Evolutionary conservation across 2,888 invertebrate species (phyloP), one percentile per base, ranked within the genome.

Genomic region (Teinopalpus imperialis): DNA sequence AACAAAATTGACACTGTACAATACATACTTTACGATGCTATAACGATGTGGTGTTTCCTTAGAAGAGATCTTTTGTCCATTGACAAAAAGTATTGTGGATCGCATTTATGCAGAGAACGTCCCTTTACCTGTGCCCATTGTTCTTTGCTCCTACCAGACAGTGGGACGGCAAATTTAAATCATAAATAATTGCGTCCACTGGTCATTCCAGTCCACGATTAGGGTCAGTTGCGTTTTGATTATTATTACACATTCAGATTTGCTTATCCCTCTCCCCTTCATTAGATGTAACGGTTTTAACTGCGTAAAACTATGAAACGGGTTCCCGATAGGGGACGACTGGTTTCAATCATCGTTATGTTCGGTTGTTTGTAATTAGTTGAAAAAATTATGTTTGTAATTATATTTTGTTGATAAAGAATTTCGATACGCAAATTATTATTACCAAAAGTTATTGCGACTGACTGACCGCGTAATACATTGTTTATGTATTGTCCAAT

Each of bases 251-350:
- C 57, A 56, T 68, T 68, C 61, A 71, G 75, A 78, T 80, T 83
- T 77, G 76, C 72, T 81, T 79, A 79, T 74, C 78, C 77, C 77
- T 74, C 83, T 80, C 85, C 87, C 86, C 78, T 80, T 88, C 87
- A 88, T 88, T 87, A 88, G 85, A 77, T 80, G 82, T 87, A 88
- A 88, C 88, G 87, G 88, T 86, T 87, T 81, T 81, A 75, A 80
- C 80, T 80, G 81, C 77, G 85, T 88, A 87, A 88, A 87, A 88
- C 88, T 85, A 85, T 81, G 63, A 81, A 88, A 87, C 88, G 74
- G 76, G 88, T 88, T 88, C 71, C 65, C 50, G 56, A 71, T 74
- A 73, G 79, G 86, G 87, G 78, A 64, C 66, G 67, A 83, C 85
- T 78, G 81, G 82, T 82, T 83, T 76, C 64, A 71, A 57, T 59